Evolutionary conservation across 2,797 vertebrate genomes (phyloP).

Genomic region (Halcyon smyrnensis): DNA sequence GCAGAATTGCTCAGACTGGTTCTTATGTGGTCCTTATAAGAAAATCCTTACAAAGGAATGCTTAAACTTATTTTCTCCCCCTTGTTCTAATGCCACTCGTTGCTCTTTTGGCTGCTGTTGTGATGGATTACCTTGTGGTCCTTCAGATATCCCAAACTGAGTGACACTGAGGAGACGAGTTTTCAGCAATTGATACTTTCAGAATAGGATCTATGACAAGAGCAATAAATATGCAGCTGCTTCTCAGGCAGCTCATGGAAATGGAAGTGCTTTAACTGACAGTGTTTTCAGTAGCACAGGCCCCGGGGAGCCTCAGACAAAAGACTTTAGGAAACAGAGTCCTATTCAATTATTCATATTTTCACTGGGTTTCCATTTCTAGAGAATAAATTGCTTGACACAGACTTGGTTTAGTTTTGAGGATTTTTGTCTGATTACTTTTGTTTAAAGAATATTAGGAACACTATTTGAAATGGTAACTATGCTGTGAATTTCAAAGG

Average conservation of each 20-base stretch:
- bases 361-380: slow-evolving; percentile 24
- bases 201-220: neutral
- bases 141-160: neutral
- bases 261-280: slow-evolving; percentile 51
- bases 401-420: slow-evolving; percentile 9
- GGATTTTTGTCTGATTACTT: slow-evolving; percentile 3
- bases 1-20: neutral
- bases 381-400: slow-evolving; percentile 34
- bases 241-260: slow-evolving; percentile 43
- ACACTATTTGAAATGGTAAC: neutral
- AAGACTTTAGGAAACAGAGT: slow-evolving; percentile 40
- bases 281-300: slow-evolving; percentile 43
- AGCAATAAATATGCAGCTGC: neutral
- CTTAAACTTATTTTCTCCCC: fast-evolving
- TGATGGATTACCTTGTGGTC: neutral
- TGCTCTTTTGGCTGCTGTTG: neutral
- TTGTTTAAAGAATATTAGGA: neutral
- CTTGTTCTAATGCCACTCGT: neutral
- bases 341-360: slow-evolving; percentile 64
- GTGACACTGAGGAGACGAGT: neutral
- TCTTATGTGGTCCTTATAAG: fast-evolving
- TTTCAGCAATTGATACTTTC: neutral
- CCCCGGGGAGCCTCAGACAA: slow-evolving; percentile 52
- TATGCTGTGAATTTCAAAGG: neutral
- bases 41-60: neutral